Base-by-base conservation (phyloP, 2,797 vertebrate species). In the Nyctibius grandis region DNA sequence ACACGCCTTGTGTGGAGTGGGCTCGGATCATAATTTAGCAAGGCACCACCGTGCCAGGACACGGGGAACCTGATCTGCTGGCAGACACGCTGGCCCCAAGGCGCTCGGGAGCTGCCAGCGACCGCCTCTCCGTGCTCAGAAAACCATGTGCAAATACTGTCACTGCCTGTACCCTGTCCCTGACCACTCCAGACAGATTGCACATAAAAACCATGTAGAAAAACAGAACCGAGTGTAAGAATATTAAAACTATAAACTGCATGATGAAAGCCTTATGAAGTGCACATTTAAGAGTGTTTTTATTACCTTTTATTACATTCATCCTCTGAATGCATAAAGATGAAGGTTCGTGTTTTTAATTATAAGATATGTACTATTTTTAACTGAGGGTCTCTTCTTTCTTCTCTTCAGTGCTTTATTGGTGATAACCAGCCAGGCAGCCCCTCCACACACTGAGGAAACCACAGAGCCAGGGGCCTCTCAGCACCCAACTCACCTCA, bases 201-300 rank as follows among this genome's bases (percentile, higher is more conserved):
- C 57, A 72, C 48, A 16, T 72, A 78, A 90, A 93, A 91, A 45
- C 1, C 74, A 61, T 44, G 50, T 1, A 10, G 38, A n/a, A 78
- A 81, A 91, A 45, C 79, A 90, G 47, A 92, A 63, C 14, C 0
- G 0, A 77, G 45, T 26, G 19, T 36, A 45, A 83, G 65, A 84
- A 86, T 47, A 86, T 84, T 75, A 91, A 90, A 92, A 63, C 79
- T 68, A 81, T 78, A 69, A 96, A 91, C 72, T 61, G 34, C 13
- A 28, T 40, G 25, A 77, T 54, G 48, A 91, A 80, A 89, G 40
- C 17, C 15, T 75, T 50, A 74, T 36, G 23, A 92, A 91, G 28
- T 63, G 31, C 47, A 72, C n/a, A 31, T 54, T 81, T 65, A 78
- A 69, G 56, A 70, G 53, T 25, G 31, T 0, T 47, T 92, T 83